Conservation (phyloP, 1,140 invertebrate species). For the Drosophila suzukii region DNA sequence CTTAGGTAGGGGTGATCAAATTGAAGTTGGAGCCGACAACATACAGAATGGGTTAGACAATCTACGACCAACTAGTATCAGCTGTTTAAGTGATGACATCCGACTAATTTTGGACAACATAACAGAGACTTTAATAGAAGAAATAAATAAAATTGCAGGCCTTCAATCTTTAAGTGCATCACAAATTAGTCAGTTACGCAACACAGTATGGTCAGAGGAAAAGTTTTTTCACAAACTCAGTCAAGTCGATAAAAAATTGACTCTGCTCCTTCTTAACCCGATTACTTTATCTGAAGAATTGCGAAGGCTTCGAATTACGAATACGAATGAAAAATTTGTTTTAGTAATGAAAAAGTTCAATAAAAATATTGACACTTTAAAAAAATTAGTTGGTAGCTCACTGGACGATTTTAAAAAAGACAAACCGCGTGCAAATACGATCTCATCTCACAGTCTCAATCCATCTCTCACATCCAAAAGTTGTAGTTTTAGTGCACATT, state of each 20-base stretch:
- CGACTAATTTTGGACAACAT: conserved; percentile 54
- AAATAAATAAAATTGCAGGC: conserved; percentile 81
- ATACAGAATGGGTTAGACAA: conserved; percentile 7
- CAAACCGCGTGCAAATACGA: not conserved
- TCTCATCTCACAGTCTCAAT: conserved; percentile 1
- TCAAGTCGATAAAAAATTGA: conserved; percentile 75
- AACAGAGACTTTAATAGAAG: conserved; percentile 65
- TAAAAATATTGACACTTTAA: conserved; percentile 78
- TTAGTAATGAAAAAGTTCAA: conserved; percentile 74
- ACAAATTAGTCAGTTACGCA: conserved; percentile 61
- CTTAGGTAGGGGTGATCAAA: not conserved
- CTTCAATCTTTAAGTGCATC: conserved; percentile 53
- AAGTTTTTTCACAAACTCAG: conserved; percentile 77
- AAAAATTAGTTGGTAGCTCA: conserved; percentile 76
- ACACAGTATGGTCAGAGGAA: conserved; percentile 61
- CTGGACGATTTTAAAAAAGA: conserved; percentile 55
- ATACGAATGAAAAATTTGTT: conserved; percentile 59
- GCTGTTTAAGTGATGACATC: conserved; percentile 12
- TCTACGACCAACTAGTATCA: conserved; percentile 9
- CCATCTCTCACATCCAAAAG: conserved; percentile 5
- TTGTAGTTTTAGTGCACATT: conserved; percentile 55
- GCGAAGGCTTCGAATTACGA: conserved; percentile 17
- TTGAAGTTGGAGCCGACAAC: not conserved
- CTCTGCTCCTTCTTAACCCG: conserved; percentile 75
- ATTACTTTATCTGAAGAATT: conserved; percentile 69